phyloP scores from a whole-genome alignment of 1,140 invertebrate species.

The Hyles vespertilio region DNA sequence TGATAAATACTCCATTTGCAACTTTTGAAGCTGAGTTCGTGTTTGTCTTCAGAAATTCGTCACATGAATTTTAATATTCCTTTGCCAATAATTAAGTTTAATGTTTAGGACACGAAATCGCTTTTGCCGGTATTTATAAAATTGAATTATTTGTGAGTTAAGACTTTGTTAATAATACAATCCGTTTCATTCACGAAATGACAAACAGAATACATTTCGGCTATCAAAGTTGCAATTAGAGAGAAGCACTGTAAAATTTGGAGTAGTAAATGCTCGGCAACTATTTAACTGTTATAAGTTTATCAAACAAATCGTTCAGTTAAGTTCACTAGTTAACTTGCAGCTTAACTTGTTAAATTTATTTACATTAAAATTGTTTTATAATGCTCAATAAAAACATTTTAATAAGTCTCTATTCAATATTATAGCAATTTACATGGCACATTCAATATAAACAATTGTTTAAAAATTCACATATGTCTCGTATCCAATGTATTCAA shows the following conservation, averaged over 20 bases:
- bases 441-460: slow-evolving; percentile 42
- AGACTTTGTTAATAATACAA: not conserved
- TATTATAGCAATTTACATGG: slow-evolving; percentile 53
- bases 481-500: slow-evolving; percentile 26
- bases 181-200: not conserved
- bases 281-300: slow-evolving; percentile 19
- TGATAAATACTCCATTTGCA: slow-evolving; percentile 29
- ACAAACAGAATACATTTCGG: not conserved
- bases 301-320: slow-evolving; percentile 20
- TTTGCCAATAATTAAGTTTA: no score
- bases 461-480: slow-evolving; percentile 24
- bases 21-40: slow-evolving; percentile 13
- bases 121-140: no score
- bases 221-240: slow-evolving; percentile 30
- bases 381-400: slow-evolving; percentile 34
- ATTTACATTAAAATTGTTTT: slow-evolving; percentile 32
- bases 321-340: slow-evolving; percentile 12
- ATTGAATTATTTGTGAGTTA: no score
- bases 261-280: slow-evolving; percentile 23
- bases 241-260: slow-evolving; percentile 24
- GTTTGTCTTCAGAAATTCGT: slow-evolving; percentile 4
- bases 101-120: no score
- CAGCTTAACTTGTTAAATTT: slow-evolving; percentile 20
- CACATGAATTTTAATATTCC: slow-evolving; percentile 9
- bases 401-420: slow-evolving; percentile 42